Percentiles rank a stretch among this genome's conserved stretches.
Evolutionary conservation across 1,140 invertebrate genomes (phyloP).

Genomic region (Hermetia illucens): DNA sequence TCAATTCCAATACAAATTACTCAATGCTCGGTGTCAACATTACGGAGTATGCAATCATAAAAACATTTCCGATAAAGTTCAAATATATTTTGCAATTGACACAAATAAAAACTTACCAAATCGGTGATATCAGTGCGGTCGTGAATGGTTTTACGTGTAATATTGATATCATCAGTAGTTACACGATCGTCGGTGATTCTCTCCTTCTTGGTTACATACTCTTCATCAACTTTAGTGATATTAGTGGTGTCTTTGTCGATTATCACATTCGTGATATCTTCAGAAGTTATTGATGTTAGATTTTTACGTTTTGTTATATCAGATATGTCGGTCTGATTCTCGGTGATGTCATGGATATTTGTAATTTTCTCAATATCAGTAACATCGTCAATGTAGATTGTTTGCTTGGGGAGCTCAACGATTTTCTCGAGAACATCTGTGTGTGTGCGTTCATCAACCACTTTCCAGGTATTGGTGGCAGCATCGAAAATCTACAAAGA

Average conservation of each 20-base stretch:
- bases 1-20: too few relatives aligned
- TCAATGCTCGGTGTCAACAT: too few relatives aligned
- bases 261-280: conserved; percentile 26
- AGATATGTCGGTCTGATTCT: conserved; percentile 21
- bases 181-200: conserved; percentile 23
- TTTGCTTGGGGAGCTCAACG: conserved; percentile 26
- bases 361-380: conserved; percentile 29
- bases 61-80: too few relatives aligned
- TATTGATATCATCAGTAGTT: background rate
- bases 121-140: background rate
- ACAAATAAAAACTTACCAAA: background rate
- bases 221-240: conserved; percentile 28
- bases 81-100: too few relatives aligned
- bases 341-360: conserved; percentile 23
- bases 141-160: background rate
- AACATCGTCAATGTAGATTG: conserved; percentile 28
- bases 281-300: conserved; percentile 28
- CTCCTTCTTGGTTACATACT: conserved; percentile 30
- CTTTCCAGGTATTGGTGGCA: conserved; percentile 30
- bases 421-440: conserved; percentile 32
- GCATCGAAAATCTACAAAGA: conserved; percentile 26
- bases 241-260: conserved; percentile 33
- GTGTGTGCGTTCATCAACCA: conserved; percentile 27
- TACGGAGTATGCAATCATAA: too few relatives aligned
- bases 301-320: conserved; percentile 22